Base-by-base conservation (phyloP, 2,888 invertebrate genomes). In the Electrophaes corylata region DNA sequence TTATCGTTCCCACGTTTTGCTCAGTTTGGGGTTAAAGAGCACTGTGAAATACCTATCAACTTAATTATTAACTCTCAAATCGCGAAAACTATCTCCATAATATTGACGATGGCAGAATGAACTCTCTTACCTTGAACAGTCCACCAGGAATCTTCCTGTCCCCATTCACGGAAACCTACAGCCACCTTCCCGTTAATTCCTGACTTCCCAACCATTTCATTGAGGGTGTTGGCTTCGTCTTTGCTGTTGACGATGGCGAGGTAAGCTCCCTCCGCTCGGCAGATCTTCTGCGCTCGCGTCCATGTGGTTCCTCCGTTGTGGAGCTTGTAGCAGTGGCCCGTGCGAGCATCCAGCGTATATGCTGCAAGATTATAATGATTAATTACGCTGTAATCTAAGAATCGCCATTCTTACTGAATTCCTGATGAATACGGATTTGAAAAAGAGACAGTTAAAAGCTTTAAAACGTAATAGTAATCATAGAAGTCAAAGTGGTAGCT, bases 301-400 rank as follows among this genome's bases (percentile, higher is more conserved):
- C 61, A 66, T 0, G 10, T 50, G 8, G 44, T 19, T 0, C 48
- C 20, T 1, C 3, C 6, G 4, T 26, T 20, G 44, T 65, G 65
- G 4, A 64, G 44, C 33, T 65, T 66, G 46, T 62, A 65, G 20
- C 65, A 65, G 26, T 46, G 51, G 6, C 57, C 49, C 0, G 63
- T 65, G 2, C 31, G 6, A 0, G 12, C 4, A 1, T 59, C 48
- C 3, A 56, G 37, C 6, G 40, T 49, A 10, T 66, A 64, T 37
- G 8, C 64, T 52, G 16, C 8, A 59, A 59, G n/a, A 37, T 14
- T 14, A n/a, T n/a, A n/a, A n/a, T n/a, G n/a, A n/a, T n/a, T n/a
- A n/a, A n/a, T n/a, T n/a, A n/a, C n/a, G n/a, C n/a, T n/a, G n/a
- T n/a, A n/a, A n/a, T n/a, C n/a, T n/a, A n/a, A n/a, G n/a, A n/a